These are phyloP conservation scores for Pluvianellus socialis DNA, from an alignment of 2,113 vertebrate species.

Conservation along the genomic window DNA sequence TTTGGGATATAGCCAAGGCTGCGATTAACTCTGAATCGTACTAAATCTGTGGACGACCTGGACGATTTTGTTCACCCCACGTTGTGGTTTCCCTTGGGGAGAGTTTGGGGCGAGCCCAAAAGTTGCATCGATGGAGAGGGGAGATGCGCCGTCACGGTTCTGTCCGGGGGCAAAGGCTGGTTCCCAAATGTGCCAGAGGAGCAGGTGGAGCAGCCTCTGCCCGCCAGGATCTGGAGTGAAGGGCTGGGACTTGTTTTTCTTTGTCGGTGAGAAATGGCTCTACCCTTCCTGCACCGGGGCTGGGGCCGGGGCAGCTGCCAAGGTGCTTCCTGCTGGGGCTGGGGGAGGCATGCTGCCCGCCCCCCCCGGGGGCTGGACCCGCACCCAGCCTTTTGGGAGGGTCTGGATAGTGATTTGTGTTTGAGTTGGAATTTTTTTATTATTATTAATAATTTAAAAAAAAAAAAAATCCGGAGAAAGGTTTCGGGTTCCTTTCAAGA, in stretches of 20 bases:
- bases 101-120: neutral
- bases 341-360: neutral
- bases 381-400: neutral
- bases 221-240: neutral
- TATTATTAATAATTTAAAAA: neutral
- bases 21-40: neutral
- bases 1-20: neutral
- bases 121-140: rapidly evolving
- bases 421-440: neutral
- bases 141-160: rapidly evolving
- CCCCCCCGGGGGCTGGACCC: neutral
- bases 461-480: neutral
- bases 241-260: slow-evolving; percentile 51
- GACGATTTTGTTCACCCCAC: neutral
- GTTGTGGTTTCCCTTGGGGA: neutral
- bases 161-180: neutral
- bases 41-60: neutral
- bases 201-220: slow-evolving; percentile 36
- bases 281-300: slow-evolving; percentile 45
- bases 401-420: neutral
- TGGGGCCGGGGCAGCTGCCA: slow-evolving; percentile 46
- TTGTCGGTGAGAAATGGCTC: slow-evolving; percentile 49
- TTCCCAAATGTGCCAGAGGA: neutral
- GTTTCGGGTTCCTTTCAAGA: neutral
- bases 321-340: slow-evolving; percentile 54